Conservation (phyloP, 2,888 invertebrate species). For the Lepidocyrtoides sp. region DNA sequence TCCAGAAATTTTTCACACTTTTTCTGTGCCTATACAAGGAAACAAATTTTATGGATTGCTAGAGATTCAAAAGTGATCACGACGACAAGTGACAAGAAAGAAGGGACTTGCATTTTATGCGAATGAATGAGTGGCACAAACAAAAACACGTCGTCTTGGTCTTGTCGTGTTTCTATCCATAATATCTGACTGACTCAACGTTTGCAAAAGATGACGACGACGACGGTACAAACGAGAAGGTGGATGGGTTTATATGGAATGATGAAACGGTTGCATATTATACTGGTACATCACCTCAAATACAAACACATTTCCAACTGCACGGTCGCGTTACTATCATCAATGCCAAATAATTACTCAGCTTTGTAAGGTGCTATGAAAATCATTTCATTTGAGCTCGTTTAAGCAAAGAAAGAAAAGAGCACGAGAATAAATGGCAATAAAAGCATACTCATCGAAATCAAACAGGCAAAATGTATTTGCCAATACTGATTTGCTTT, state of each 20-base stretch:
- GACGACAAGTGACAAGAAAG: neutral
- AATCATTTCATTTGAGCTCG: too few species aligned
- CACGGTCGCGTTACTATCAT: neutral
- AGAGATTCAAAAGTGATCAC: slow-evolving; percentile 45
- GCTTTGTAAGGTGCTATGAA: too few species aligned
- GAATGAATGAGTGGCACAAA: slow-evolving; percentile 58
- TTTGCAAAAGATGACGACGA: slow-evolving; percentile 21
- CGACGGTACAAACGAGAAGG: too few species aligned
- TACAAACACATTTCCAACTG: too few species aligned
- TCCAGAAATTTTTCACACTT: neutral
- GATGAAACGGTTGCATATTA: too few species aligned
- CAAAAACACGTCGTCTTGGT: slow-evolving; percentile 54
- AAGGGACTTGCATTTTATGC: too few species aligned
- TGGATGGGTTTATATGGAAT: too few species aligned
- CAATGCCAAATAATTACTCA: neutral
- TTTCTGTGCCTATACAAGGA: slow-evolving; percentile 30
- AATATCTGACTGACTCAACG: slow-evolving; percentile 61
- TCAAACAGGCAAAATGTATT: neutral
- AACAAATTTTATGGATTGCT: neutral
- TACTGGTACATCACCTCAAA: too few species aligned
- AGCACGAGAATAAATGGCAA: neutral
- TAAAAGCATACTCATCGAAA: too few species aligned
- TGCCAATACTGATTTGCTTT: too few species aligned
- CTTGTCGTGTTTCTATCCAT: slow-evolving; percentile 9
- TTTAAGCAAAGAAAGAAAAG: neutral